A percentile compares a stretch with the other conserved stretches of the same genome.
Evolutionary conservation across 2,888 invertebrate species (phyloP).

Genomic region (Ypsolopha scabrella): DNA sequence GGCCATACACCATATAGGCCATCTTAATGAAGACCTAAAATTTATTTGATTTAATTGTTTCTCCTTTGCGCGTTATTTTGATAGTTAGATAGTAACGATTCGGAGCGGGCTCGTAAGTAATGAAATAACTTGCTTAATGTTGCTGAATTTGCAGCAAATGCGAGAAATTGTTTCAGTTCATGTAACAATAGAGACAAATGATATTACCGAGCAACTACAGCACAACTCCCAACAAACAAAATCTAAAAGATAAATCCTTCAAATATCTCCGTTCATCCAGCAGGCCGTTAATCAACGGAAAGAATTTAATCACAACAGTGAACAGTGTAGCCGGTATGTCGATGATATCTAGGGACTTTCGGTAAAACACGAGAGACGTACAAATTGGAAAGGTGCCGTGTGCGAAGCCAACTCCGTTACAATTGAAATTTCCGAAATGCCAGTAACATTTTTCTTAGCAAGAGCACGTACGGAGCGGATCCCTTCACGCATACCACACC

Average conservation of each 20-base stretch:
- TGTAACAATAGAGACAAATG: conserved; percentile 1
- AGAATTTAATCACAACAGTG: conserved; percentile 62
- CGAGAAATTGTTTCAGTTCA: background rate
- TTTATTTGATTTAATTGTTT: too few species aligned
- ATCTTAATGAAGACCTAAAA: too few species aligned
- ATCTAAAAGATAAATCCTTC: conserved; percentile 21
- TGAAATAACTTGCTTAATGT: too few species aligned
- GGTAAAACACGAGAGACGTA: conserved; percentile 44
- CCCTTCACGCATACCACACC: conserved; percentile 3
- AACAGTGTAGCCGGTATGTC: conserved; percentile 48
- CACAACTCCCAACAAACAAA: background rate
- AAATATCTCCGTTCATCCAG: conserved; percentile 33
- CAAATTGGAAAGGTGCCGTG: conserved; percentile 50
- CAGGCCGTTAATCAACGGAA: conserved; percentile 35
- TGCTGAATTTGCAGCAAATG: background rate
- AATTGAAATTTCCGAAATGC: conserved; percentile 66
- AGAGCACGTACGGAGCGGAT: conserved; percentile 38
- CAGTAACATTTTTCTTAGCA: conserved; percentile 55
- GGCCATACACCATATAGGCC: too few species aligned
- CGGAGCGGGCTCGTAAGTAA: too few species aligned
- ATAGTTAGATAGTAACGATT: too few species aligned
- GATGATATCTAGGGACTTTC: conserved; percentile 55
- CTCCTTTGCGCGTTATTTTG: too few species aligned
- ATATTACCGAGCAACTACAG: background rate
- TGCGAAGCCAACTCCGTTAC: conserved; percentile 51